Percentiles rank a stretch among this genome's conserved stretches.
These are phyloP conservation scores for Cantharis rufa DNA, from an alignment of 2,888 invertebrate genomes.

Conservation along the genomic window DNA sequence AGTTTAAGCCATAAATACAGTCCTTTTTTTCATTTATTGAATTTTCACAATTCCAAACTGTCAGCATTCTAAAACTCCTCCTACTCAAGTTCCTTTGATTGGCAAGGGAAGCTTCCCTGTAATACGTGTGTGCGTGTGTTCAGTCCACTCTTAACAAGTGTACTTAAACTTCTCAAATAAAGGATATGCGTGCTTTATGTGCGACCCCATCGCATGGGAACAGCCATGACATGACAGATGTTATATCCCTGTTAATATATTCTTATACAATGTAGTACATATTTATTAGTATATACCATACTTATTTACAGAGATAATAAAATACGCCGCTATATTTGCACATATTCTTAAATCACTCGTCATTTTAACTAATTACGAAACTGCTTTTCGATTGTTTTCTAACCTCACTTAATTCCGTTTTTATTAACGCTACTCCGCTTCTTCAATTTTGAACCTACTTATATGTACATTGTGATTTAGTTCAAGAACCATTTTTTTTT, in stretches of 20 bases:
- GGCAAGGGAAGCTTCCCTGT: conserved; percentile 37
- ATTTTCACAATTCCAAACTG: conserved; percentile 31
- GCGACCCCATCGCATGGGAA: conserved; percentile 42
- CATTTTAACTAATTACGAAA: neutral
- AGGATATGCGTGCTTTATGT: conserved; percentile 40
- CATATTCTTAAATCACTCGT: neutral
- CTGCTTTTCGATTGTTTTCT: neutral
- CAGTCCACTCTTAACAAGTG: conserved; percentile 37
- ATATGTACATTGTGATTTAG: neutral
- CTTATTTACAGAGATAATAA: neutral
- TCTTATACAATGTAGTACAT: conserved; percentile 13
- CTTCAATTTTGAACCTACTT: too few species aligned
- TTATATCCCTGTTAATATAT: conserved; percentile 25
- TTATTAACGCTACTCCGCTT: neutral
- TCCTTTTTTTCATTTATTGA: conserved; percentile 28
- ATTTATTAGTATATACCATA: neutral
- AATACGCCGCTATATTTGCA: neutral
- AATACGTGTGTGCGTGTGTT: conserved; percentile 34
- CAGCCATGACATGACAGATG: conserved; percentile 42
- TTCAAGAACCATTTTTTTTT: neutral
- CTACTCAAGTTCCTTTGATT: conserved; percentile 42
- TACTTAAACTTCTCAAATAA: conserved; percentile 40
- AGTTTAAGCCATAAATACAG: conserved; percentile 17
- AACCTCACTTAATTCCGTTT: neutral
- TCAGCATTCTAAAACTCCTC: conserved; percentile 36